A percentile compares a stretch with the other conserved stretches of the same genome.
phyloP scores from a whole-genome alignment of 2,888 invertebrate genomes.

The Brachyptera putata region DNA sequence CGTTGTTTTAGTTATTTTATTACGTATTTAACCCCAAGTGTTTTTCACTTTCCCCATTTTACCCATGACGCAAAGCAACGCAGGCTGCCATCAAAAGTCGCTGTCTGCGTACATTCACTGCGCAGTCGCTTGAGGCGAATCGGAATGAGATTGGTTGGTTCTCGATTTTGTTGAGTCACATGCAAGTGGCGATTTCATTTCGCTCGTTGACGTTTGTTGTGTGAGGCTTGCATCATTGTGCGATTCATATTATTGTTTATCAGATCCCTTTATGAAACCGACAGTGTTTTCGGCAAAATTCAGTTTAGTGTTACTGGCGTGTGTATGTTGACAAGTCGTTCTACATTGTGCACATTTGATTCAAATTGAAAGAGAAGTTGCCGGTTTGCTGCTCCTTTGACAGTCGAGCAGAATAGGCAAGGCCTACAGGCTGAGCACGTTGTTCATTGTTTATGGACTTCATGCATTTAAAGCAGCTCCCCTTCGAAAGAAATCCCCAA shows the following conservation, averaged over 20 bases:
- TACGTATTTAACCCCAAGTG: background rate
- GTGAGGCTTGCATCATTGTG: too few species aligned
- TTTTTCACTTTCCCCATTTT: constrained; percentile 5
- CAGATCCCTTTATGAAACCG: too few species aligned
- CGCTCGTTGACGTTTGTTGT: too few species aligned
- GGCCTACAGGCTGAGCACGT: background rate
- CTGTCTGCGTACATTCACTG: background rate
- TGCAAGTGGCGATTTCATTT: background rate
- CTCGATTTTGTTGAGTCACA: constrained; percentile 21
- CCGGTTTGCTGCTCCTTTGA: too few species aligned
- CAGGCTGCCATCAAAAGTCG: background rate
- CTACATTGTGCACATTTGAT: too few species aligned
- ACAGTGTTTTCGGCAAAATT: too few species aligned
- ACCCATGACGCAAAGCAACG: background rate
- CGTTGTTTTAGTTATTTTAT: background rate
- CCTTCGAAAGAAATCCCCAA: background rate
- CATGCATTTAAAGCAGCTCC: background rate
- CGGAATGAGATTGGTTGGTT: constrained; percentile 8
- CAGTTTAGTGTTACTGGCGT: too few species aligned
- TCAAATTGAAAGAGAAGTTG: too few species aligned
- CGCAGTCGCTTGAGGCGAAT: background rate
- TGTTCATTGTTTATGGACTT: background rate
- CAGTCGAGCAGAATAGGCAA: background rate
- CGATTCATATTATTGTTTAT: too few species aligned
- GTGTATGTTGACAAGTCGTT: too few species aligned